phyloP scores from a whole-genome alignment of 2,113 vertebrate genomes.

The Neopipo cinnamomea region DNA sequence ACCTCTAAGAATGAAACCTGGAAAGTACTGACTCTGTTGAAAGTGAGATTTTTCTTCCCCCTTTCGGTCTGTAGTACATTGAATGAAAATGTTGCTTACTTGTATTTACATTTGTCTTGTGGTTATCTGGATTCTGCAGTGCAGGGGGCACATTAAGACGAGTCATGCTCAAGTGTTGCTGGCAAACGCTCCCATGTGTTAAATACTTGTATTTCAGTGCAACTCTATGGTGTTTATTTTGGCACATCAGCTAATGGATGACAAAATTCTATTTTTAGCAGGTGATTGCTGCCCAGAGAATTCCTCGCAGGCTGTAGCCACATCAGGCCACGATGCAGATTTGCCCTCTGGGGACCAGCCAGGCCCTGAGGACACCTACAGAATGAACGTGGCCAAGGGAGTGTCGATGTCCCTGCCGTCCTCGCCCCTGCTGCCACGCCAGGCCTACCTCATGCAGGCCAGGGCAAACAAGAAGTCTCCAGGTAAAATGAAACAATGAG shows the following conservation, averaged over 20 bases:
- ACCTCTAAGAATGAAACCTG: background rate
- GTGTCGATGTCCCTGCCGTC: slow-evolving; percentile 96
- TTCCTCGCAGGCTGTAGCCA: slow-evolving; percentile 62
- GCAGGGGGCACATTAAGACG: background rate
- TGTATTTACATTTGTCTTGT: background rate
- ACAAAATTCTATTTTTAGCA: slow-evolving; percentile 53
- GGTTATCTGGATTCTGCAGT: background rate
- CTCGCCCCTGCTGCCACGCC: slow-evolving; percentile 93
- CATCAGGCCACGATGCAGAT: slow-evolving; percentile 67
- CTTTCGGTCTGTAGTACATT: background rate
- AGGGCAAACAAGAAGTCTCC: slow-evolving; percentile 91
- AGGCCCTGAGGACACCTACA: slow-evolving; percentile 77
- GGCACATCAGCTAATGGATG: background rate
- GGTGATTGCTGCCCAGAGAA: slow-evolving; percentile 80
- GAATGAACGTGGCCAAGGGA: slow-evolving; percentile 84
- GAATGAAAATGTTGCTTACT: background rate
- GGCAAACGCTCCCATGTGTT: background rate
- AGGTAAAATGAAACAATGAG: slow-evolving; percentile 74
- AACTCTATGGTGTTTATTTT: background rate
- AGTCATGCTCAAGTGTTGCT: background rate
- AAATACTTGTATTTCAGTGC: background rate
- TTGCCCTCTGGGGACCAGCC: slow-evolving; percentile 58
- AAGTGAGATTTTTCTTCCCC: background rate
- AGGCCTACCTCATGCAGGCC: slow-evolving; percentile 85
- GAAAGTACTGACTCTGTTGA: background rate